phyloP scores from a whole-genome alignment of 2,113 vertebrate genomes.

The Onychostoma macrolepis region DNA sequence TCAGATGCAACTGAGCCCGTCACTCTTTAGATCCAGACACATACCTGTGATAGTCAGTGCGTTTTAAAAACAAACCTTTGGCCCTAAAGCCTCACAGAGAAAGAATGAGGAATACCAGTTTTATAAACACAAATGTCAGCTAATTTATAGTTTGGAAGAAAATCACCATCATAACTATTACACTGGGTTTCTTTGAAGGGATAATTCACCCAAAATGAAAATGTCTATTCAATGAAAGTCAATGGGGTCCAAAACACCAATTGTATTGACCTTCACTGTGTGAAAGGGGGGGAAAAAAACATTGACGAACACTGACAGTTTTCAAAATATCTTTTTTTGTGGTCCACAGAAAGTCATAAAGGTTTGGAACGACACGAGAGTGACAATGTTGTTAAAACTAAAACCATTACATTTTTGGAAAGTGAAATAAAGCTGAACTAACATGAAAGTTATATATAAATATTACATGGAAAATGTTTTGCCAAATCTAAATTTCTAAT shows the following conservation, averaged over 20 bases:
- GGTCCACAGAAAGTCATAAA: neutral
- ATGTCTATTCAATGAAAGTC: neutral
- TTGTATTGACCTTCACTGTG: no score
- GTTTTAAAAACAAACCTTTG: neutral
- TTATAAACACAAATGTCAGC: neutral
- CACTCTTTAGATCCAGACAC: neutral
- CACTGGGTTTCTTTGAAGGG: neutral
- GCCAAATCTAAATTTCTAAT: no score
- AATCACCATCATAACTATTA: neutral
- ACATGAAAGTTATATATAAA: no score
- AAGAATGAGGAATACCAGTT: neutral
- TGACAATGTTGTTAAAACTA: neutral
- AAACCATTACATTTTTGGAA: neutral
- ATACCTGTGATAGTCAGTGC: conserved; percentile 1
- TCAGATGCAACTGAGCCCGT: conserved; percentile 43
- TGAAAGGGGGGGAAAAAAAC: neutral
- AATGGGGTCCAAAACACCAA: neutral
- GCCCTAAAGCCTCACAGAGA: neutral
- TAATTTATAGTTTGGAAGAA: neutral
- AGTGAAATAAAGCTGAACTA: no score
- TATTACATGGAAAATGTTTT: no score
- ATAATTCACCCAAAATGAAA: neutral
- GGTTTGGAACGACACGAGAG: neutral
- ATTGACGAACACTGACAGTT: neutral
- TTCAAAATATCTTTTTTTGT: neutral